Base-by-base conservation (phyloP, 2,113 vertebrate genomes). In the Centropristis striata region DNA sequence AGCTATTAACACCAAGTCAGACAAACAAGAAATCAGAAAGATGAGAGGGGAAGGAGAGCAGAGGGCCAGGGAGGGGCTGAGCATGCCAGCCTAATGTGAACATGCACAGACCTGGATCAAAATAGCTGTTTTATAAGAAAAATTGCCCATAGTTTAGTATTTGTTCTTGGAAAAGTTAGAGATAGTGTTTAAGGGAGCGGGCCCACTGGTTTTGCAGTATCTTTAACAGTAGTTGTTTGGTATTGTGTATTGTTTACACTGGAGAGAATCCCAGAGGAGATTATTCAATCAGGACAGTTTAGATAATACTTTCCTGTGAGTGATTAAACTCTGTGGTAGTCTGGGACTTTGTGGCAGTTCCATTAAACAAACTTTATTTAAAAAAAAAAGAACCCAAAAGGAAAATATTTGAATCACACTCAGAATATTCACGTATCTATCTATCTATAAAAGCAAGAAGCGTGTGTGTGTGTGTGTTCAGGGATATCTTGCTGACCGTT, bases 1-100 rank as follows among this genome's bases (percentile, higher is more conserved):
- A 69, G 81, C 83, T 78, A 92, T 90, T 90, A 90, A 90, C 76
- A 71, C 71, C 60, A 57, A 82, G 81, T 80, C 81, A 55, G 75
- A 83, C 80, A 86, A 90, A 92, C 75, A 90, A 68, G 58, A 78
- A 84, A 66, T 67, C 64, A 80, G 78, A 64, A 71, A 82, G 71
- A 61, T 3, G n/a, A 86, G 54, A 78, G 68, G 49, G 63, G 57
- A 75, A 74, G 28, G 46, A 71, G 75, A 37, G 41, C 53, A 42
- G 53, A 50, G 44, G 16, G 63, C 27, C 60, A 14, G 12, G 55
- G 23, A 73, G 59, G 58, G 37, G 39, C 59, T 46, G 59, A 57
- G 23, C 49, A 37, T 32, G 36, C 39, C 32, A 18, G 37, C 21
- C 27, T 27, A 10, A 55, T 54, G 55, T 54, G 16, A 71, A 41